Percentiles rank a stretch among this genome's conserved stretches.
Evolutionary conservation across 1,140 invertebrate species (phyloP).

Genomic region (Pseudomyrmex dendroicus): DNA sequence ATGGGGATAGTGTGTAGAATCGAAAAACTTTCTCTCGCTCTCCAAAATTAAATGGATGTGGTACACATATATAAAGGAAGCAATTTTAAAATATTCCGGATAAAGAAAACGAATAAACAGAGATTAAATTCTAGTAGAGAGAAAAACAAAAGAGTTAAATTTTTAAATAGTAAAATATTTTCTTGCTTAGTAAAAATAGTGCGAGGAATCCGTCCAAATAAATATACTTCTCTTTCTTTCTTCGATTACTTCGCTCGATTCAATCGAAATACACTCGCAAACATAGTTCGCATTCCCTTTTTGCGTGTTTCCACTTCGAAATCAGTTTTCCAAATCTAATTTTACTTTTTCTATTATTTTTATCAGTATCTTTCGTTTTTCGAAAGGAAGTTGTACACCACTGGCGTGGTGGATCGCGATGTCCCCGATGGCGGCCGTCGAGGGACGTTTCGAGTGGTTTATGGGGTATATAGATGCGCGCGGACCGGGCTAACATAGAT

Average conservation of each 20-base stretch:
- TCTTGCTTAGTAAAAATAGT: no score
- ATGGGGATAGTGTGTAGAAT: slow-evolving; percentile 4
- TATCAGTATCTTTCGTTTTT: slow-evolving; percentile 10
- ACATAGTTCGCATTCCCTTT: background rate
- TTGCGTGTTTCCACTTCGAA: background rate
- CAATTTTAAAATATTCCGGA: no score
- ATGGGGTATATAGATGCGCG: slow-evolving; percentile 69
- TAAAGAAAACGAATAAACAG: no score
- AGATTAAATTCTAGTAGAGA: background rate
- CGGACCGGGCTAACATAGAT: slow-evolving; percentile 67
- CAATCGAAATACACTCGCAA: background rate
- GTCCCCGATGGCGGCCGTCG: slow-evolving; percentile 60
- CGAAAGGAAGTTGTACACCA: slow-evolving; percentile 48
- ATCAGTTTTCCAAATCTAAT: background rate
- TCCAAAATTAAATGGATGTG: background rate
- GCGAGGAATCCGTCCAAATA: background rate
- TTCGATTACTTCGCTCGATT: background rate
- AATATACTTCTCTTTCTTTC: background rate
- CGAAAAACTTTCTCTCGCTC: background rate
- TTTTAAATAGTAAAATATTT: no score
- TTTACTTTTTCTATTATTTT: background rate
- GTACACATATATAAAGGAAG: background rate
- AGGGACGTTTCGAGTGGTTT: slow-evolving; percentile 74
- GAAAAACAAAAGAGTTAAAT: background rate
- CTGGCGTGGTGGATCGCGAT: slow-evolving; percentile 37